Evolutionary conservation across 2,113 vertebrate genomes (phyloP), one percentile per base, ranked within the genome.

Genomic region (Percina caprodes): DNA sequence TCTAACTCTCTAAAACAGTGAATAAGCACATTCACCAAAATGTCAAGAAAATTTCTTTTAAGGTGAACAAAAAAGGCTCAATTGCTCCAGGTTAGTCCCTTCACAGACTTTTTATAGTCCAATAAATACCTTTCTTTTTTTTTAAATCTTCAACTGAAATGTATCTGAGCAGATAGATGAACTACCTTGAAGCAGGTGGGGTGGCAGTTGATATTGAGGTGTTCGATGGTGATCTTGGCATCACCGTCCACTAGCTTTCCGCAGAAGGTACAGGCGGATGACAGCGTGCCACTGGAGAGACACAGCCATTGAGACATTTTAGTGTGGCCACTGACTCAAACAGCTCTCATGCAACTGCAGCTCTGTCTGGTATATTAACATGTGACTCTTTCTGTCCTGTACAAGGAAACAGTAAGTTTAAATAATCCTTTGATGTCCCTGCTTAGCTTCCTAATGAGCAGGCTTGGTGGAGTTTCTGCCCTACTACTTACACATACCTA

Each of bases 161-260:
- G 45, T 19, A 30, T 60, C 33, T 14, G 42, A 51, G 45, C 15
- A 46, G 58, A 63, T 4, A n/a, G 58, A 58, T 30, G 23, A 23
- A 46, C 65, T 94, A 96, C 97, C 96, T 97, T 96, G 91, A 98
- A 98, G 82, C 97, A 97, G 73, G 71, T 85, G 16, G 96, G 96
- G 0, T 98, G 97, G 88, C 96, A 97, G 92, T 91, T 94, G 91
- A 98, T 96, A 63, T 96, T 96, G 11, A 97, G 96, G 80, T 98
- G 96, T 71, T 97, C 96, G 6, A 98, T 92, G 65, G 96, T 96
- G 92, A 98, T 97, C 91, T 95, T 97, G 58, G 95, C 94, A 55
- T 97, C 95, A 14, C 94, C 95, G 60, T 94, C 96, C 86, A 98
- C 97, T 69, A 79, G 88, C 13, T 95, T 82, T 58, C 95, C 87